Percentiles rank a stretch among this genome's conserved stretches.
phyloP scores from a whole-genome alignment of 2,113 vertebrate genomes.

The Gallinago media region DNA sequence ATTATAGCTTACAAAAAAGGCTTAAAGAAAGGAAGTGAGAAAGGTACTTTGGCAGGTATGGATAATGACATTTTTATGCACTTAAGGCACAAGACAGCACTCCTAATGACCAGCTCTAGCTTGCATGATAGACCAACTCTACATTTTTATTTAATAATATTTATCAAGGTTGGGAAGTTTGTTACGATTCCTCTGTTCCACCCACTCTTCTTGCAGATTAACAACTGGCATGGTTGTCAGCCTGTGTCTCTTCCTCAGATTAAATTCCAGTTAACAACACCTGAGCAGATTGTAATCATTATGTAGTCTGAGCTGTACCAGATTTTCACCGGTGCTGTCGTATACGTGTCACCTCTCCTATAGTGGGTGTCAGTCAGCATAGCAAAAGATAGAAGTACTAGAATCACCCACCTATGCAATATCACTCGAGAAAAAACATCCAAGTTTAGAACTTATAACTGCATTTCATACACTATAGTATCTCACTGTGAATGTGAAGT shows the following conservation, averaged over 20 bases:
- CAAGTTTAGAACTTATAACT: neutral
- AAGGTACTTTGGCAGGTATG: slow-evolving; percentile 9
- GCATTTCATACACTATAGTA: neutral
- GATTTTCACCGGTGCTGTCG: neutral
- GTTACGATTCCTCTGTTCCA: neutral
- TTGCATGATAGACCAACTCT: neutral
- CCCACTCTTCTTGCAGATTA: neutral
- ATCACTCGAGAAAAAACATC: no score
- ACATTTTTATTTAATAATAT: neutral
- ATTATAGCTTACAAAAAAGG: slow-evolving; percentile 60
- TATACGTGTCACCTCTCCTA: neutral
- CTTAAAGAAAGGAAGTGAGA: slow-evolving; percentile 37
- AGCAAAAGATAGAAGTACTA: neutral
- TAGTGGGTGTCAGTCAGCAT: neutral
- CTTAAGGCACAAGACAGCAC: neutral
- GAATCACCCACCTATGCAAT: neutral
- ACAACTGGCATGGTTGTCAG: neutral
- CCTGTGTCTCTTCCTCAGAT: neutral
- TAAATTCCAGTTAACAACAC: neutral
- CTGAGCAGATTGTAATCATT: neutral
- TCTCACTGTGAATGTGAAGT: neutral
- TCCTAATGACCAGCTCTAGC: neutral
- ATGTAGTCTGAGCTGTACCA: neutral
- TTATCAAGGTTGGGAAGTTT: neutral
- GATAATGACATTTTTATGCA: slow-evolving; percentile 54